Evolutionary conservation across 2,888 invertebrate species (phyloP), one percentile per base, ranked within the genome.

Genomic region (Sericinus montela): DNA sequence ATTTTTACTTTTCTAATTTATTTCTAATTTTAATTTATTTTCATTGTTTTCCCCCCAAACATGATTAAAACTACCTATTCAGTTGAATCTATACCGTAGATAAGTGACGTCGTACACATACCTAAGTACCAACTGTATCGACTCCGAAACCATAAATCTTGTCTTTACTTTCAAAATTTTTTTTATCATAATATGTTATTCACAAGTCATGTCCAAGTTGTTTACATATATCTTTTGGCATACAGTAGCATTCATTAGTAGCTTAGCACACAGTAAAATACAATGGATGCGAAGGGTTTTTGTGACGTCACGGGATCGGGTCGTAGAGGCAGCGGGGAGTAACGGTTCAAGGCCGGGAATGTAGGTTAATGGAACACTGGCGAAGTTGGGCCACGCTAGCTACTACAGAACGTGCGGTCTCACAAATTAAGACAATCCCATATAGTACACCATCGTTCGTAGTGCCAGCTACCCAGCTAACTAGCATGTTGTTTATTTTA

Each of bases 301-400:
- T 60, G 66, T 81, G 80, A 82, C 84, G 86, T 84, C 85, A 85
- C 79, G 69, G 85, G 82, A 76, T 59, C 59, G 51, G 57, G 54
- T 57, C 48, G 53, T 52, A 39, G 51, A 50, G 56, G 54, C 58
- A 54, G 53, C 58, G 56, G 60, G 65, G 69, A 64, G 70, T 58
- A 63, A 67, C 68, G 79, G 85, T 86, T 87, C 87, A 87, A 86
- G 87, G 87, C 76, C 84, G 81, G 56, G 62, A 70, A 87, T 78
- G 61, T 85, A 71, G 86, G 87, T 79, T 78, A 87, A 69, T 84
- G 68, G 87, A 77, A 65, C 86, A 75, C 70, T 76, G 67, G 66
- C 68, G 63, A 63, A 70, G 71, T 69, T 62, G 69, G 69, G 69
- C 72, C 57, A 59, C 56, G 53, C 53, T 42, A 55, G 52, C 50